Evolutionary conservation across 2,888 invertebrate species (phyloP).

Genomic region (Scelioninae gen. 1): DNA sequence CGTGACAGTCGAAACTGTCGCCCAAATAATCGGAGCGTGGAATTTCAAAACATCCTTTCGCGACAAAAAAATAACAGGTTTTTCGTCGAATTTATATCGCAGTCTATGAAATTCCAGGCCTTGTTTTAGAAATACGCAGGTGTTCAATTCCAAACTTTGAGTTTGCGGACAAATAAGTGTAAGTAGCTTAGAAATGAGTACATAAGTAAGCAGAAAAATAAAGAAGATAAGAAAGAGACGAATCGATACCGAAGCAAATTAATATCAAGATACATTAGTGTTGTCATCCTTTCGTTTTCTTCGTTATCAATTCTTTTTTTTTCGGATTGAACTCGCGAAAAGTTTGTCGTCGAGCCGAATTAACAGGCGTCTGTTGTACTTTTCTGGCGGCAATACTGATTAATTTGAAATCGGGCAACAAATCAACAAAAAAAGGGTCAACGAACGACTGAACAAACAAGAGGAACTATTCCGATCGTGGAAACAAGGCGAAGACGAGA

Average conservation of each 20-base stretch:
- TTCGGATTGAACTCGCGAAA: constrained; percentile 1
- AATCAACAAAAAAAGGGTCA: constrained; percentile 20
- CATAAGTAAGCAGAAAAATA: constrained; percentile 1
- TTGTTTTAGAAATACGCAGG: constrained; percentile 24
- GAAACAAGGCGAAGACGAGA: constrained; percentile 17
- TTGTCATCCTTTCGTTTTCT: constrained; percentile 4
- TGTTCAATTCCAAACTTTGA: constrained; percentile 53
- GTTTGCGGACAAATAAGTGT: constrained; percentile 8
- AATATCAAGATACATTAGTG: background rate
- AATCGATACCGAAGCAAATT: constrained; percentile 6
- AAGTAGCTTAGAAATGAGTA: too few species aligned
- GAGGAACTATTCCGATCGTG: constrained; percentile 24
- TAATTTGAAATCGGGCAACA: constrained; percentile 22
- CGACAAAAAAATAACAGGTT: constrained; percentile 39
- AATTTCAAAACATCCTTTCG: constrained; percentile 43
- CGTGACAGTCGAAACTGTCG: constrained; percentile 41
- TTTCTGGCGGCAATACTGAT: constrained; percentile 15
- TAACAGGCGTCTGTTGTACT: constrained; percentile 22
- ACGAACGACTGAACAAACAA: constrained; percentile 28
- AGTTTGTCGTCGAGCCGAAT: constrained; percentile 16
- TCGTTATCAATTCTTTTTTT: background rate
- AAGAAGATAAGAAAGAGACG: constrained; percentile 10
- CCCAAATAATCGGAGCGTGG: constrained; percentile 47
- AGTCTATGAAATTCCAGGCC: constrained; percentile 53
- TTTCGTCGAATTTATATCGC: constrained; percentile 27